Evolutionary conservation across 2,888 invertebrate genomes (phyloP).

Genomic region (Clepsis dumicolana): DNA sequence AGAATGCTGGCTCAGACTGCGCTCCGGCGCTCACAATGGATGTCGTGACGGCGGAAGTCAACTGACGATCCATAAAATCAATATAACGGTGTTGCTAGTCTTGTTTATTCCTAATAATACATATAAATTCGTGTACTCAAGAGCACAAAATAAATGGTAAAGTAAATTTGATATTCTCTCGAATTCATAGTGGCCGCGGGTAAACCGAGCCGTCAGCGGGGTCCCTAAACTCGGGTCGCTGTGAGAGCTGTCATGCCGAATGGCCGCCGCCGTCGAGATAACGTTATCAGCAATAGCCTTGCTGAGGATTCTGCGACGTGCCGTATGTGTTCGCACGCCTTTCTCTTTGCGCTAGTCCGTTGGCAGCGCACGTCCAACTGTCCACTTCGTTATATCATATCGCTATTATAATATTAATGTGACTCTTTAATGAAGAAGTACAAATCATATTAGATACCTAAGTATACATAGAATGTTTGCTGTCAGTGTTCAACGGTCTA

Average conservation of each 20-base stretch:
- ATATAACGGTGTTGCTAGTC: too few relatives aligned
- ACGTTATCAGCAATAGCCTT: constrained; percentile 83
- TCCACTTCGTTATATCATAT: constrained; percentile 24
- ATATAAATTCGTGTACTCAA: too few relatives aligned
- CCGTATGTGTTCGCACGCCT: constrained; percentile 42
- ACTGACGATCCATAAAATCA: too few relatives aligned
- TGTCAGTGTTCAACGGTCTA: background rate
- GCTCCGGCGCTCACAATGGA: too few relatives aligned
- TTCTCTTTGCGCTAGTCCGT: constrained; percentile 45
- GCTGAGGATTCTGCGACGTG: constrained; percentile 76
- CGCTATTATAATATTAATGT: constrained; percentile 5
- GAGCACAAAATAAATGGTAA: too few relatives aligned
- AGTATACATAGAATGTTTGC: background rate
- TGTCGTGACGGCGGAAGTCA: too few relatives aligned
- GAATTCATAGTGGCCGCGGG: background rate
- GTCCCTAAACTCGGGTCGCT: constrained; percentile 4
- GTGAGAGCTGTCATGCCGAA: constrained; percentile 48
- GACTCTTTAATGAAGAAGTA: background rate
- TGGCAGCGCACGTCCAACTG: constrained; percentile 18
- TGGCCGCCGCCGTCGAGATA: constrained; percentile 63
- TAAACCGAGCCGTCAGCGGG: background rate
- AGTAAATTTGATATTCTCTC: background rate
- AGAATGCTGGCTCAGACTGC: too few relatives aligned
- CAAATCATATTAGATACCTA: background rate
- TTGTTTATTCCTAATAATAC: too few relatives aligned